A percentile compares a stretch with the other conserved stretches of the same genome.
phyloP scores from a whole-genome alignment of 1,140 invertebrate genomes.

The Ostrea denselamellosa region DNA sequence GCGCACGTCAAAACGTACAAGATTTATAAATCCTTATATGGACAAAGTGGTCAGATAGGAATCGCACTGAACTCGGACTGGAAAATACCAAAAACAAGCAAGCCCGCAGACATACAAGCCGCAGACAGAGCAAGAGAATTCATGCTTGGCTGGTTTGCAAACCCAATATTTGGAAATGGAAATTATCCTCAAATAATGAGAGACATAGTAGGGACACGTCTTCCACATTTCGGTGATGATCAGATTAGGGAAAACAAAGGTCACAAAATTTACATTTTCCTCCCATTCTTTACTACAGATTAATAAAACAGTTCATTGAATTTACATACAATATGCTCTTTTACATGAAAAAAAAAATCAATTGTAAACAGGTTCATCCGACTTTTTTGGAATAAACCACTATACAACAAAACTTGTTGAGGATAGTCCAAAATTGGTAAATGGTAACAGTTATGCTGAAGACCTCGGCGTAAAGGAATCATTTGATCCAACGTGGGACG shows the following conservation, averaged over 20 bases:
- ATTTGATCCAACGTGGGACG: slow-evolving; percentile 62
- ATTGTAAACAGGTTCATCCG: slow-evolving; percentile 62
- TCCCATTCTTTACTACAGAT: not conserved
- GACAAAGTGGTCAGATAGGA: slow-evolving; percentile 65
- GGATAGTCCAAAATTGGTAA: slow-evolving; percentile 47
- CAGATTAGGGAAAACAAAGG: slow-evolving; percentile 55
- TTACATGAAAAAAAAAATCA: not conserved
- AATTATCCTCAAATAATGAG: slow-evolving; percentile 76
- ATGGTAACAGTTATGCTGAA: slow-evolving; percentile 54
- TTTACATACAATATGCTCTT: not conserved
- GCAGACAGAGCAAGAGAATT: slow-evolving; percentile 65
- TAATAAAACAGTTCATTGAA: not conserved
- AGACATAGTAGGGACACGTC: slow-evolving; percentile 52
- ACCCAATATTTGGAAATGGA: slow-evolving; percentile 73
- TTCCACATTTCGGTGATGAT: slow-evolving; percentile 59
- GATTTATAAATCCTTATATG: slow-evolving; percentile 58
- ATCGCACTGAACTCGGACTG: slow-evolving; percentile 68
- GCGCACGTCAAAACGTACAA: slow-evolving; percentile 67
- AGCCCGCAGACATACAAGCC: slow-evolving; percentile 59
- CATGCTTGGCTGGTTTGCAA: slow-evolving; percentile 72
- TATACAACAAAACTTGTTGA: slow-evolving; percentile 65
- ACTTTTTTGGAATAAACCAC: slow-evolving; percentile 73
- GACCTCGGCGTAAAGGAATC: slow-evolving; percentile 56
- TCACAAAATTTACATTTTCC: slow-evolving; percentile 6
- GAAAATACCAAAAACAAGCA: slow-evolving; percentile 62